These are phyloP conservation scores for Cathartes aura DNA, from an alignment of 2,113 vertebrate genomes.

Conservation along the genomic window DNA sequence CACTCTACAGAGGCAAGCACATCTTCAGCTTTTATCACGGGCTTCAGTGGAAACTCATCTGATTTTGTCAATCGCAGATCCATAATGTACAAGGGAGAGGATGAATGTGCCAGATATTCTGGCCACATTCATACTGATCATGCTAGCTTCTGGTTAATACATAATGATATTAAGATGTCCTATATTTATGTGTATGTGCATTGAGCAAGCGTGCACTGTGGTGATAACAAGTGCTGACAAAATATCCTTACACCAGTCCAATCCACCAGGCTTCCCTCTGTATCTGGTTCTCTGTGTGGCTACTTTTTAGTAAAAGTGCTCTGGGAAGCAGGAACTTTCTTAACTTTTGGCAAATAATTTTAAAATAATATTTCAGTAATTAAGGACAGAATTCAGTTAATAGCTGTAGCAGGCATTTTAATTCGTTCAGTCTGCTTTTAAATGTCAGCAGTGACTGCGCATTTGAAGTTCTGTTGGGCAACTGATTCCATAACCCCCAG, in stretches of 20 bases:
- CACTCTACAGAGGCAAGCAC: not conserved
- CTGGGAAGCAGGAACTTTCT: not conserved
- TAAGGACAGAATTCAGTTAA: not conserved
- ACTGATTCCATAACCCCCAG: not conserved
- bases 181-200: not conserved
- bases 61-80: not conserved
- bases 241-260: not conserved
- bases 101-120: not conserved
- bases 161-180: not conserved
- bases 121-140: not conserved
- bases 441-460: not conserved
- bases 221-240: not conserved
- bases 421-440: constrained; percentile 13
- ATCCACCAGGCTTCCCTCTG: not conserved
- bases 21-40: not conserved
- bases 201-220: not conserved
- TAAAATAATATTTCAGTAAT: constrained; percentile 3
- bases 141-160: not conserved
- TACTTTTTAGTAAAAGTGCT: not conserved
- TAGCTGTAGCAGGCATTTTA: not conserved
- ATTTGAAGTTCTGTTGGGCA: not conserved
- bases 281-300: not conserved
- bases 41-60: not conserved
- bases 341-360: not conserved
- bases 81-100: not conserved